Percentiles rank a stretch among this genome's conserved stretches.
Conservation (phyloP, 1,140 invertebrate species). For the Heliconius hewitsoni region DNA sequence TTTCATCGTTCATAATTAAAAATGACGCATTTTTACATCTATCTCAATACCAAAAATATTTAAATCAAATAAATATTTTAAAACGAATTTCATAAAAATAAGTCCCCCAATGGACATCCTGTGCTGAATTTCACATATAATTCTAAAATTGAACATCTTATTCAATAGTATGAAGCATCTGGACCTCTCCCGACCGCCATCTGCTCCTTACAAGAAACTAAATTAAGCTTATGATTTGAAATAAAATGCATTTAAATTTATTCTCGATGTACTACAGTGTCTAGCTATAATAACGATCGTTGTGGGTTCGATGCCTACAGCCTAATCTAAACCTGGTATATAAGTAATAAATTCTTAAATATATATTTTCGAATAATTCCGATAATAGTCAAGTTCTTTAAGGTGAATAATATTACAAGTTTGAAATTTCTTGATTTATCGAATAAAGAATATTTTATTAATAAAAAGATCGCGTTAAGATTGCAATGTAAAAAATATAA, state of each 20-base stretch:
- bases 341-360: too few species aligned
- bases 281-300: not conserved
- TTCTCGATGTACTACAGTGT: not conserved
- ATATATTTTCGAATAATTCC: too few species aligned
- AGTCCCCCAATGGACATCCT: not conserved
- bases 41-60: not conserved
- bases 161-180: constrained; percentile 11
- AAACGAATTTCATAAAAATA: not conserved
- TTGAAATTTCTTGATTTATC: too few species aligned
- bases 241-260: not conserved
- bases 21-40: too few species aligned
- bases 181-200: constrained; percentile 10
- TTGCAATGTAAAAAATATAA: too few species aligned
- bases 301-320: not conserved
- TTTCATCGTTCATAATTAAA: too few species aligned
- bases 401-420: too few species aligned
- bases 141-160: constrained; percentile 9
- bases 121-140: not conserved
- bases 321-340: too few species aligned
- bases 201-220: constrained; percentile 1
- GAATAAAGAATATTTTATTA: too few species aligned
- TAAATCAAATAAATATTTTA: not conserved
- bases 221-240: not conserved
- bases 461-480: too few species aligned
- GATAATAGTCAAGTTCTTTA: too few species aligned